phyloP scores from a whole-genome alignment of 2,797 vertebrate species.

The Mycteria americana region DNA sequence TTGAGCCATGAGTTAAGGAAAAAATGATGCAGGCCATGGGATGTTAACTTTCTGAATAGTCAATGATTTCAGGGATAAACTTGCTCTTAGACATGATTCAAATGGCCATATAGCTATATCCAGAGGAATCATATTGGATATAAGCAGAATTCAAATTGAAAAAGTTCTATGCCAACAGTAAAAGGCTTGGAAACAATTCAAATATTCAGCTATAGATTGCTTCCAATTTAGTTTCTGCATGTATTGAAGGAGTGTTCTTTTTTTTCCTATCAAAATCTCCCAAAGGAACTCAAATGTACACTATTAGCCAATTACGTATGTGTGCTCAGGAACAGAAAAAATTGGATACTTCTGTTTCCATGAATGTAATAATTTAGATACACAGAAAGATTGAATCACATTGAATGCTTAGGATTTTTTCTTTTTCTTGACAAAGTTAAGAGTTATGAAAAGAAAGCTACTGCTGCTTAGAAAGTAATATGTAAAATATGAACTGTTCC shows the following conservation, averaged over 20 bases:
- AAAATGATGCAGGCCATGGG: neutral
- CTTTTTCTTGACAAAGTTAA: neutral
- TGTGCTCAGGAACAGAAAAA: conserved; percentile 7
- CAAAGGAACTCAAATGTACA: neutral
- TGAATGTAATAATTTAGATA: neutral
- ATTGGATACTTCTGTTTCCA: neutral
- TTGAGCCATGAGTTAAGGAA: neutral
- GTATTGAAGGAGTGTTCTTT: neutral
- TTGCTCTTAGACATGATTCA: neutral
- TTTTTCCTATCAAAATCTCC: neutral
- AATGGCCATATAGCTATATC: neutral
- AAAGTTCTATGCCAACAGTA: neutral
- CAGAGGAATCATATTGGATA: neutral
- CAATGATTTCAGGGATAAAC: neutral
- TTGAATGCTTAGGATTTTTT: neutral
- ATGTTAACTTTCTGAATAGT: neutral
- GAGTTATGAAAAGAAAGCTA: neutral
- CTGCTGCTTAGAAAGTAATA: neutral
- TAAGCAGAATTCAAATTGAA: neutral
- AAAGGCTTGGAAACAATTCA: conserved; percentile 20
- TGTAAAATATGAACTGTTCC: neutral
- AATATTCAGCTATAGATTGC: conserved; percentile 24
- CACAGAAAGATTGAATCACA: neutral
- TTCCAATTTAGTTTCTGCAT: conserved; percentile 31
- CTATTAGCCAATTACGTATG: neutral